A percentile compares a stretch with the other conserved stretches of the same genome.
These are phyloP conservation scores for Drosophila falleni DNA, from an alignment of 2,888 invertebrate genomes.

Conservation along the genomic window DNA sequence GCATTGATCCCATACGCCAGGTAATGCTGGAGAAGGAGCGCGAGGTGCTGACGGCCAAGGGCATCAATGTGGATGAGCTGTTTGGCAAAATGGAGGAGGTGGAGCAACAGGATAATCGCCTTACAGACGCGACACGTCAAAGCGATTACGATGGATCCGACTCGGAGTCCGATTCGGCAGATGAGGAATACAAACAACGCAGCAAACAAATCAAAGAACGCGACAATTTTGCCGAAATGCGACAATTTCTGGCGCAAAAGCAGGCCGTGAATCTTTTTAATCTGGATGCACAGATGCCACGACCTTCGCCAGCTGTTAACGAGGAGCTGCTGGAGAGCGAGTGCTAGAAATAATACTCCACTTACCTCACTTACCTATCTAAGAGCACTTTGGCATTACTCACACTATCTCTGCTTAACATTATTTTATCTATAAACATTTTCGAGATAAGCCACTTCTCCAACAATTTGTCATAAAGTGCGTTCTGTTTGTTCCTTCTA, in stretches of 20 bases:
- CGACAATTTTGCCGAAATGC: slow-evolving; percentile 85
- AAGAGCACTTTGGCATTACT: slow-evolving; percentile 16
- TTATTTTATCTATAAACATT: slow-evolving; percentile 47
- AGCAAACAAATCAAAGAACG: slow-evolving; percentile 78
- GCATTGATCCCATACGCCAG: slow-evolving; percentile 84
- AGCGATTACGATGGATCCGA: slow-evolving; percentile 42
- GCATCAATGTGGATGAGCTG: slow-evolving; percentile 84
- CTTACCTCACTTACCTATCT: not conserved
- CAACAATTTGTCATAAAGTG: slow-evolving; percentile 24
- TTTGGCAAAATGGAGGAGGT: slow-evolving; percentile 61
- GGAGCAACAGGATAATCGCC: slow-evolving; percentile 63
- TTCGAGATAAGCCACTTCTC: slow-evolving; percentile 53
- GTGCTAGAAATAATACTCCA: slow-evolving; percentile 51
- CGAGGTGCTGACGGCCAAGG: slow-evolving; percentile 82
- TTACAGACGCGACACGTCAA: slow-evolving; percentile 25
- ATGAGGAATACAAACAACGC: slow-evolving; percentile 71
- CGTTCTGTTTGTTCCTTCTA: slow-evolving; percentile 29
- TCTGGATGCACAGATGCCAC: slow-evolving; percentile 56
- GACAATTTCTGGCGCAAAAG: slow-evolving; percentile 84
- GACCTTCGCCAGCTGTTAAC: slow-evolving; percentile 46
- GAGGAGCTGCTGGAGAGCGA: slow-evolving; percentile 83
- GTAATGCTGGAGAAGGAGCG: slow-evolving; percentile 84
- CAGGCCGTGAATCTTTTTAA: slow-evolving; percentile 83
- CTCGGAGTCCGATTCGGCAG: slow-evolving; percentile 73
- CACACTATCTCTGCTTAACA: slow-evolving; percentile 47